A percentile compares a stretch with the other conserved stretches of the same genome.
Conservation (phyloP, 1,140 invertebrate species). For the Colletes gigas region DNA sequence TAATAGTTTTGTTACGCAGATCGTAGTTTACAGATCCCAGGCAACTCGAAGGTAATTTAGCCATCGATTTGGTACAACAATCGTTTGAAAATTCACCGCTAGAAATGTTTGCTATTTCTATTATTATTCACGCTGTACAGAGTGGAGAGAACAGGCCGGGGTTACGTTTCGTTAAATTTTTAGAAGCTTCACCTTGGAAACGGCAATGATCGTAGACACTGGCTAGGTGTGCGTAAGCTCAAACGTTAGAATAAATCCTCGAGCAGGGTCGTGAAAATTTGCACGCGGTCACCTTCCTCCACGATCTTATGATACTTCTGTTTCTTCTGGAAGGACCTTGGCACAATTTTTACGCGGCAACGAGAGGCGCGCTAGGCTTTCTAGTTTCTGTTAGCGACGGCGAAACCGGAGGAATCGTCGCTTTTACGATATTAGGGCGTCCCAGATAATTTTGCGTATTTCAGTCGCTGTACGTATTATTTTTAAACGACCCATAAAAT, state of each 20-base stretch:
- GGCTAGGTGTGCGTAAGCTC: background rate
- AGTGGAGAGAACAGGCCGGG: too few relatives aligned
- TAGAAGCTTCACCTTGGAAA: background rate
- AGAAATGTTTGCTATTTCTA: too few relatives aligned
- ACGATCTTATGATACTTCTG: slow-evolving; percentile 23
- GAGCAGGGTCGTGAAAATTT: slow-evolving; percentile 53
- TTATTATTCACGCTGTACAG: too few relatives aligned
- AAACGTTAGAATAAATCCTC: background rate
- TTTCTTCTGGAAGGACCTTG: slow-evolving; percentile 60
- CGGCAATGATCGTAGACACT: background rate
- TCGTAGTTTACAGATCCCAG: too few relatives aligned
- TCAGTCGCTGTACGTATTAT: too few relatives aligned
- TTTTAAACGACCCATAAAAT: too few relatives aligned
- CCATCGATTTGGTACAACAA: too few relatives aligned
- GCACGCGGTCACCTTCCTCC: slow-evolving; percentile 39
- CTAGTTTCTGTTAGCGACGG: slow-evolving; percentile 47
- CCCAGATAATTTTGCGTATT: too few relatives aligned
- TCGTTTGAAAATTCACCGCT: too few relatives aligned
- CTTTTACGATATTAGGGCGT: slow-evolving; percentile 16
- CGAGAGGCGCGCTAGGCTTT: slow-evolving; percentile 44
- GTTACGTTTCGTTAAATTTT: too few relatives aligned
- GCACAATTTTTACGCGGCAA: slow-evolving; percentile 56
- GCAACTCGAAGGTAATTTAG: too few relatives aligned
- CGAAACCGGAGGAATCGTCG: slow-evolving; percentile 26
- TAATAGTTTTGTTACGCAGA: too few relatives aligned